A percentile compares a stretch with the other conserved stretches of the same genome.
These are phyloP conservation scores for Apis laboriosa DNA, from an alignment of 1,140 invertebrate species.

Conservation along the genomic window DNA sequence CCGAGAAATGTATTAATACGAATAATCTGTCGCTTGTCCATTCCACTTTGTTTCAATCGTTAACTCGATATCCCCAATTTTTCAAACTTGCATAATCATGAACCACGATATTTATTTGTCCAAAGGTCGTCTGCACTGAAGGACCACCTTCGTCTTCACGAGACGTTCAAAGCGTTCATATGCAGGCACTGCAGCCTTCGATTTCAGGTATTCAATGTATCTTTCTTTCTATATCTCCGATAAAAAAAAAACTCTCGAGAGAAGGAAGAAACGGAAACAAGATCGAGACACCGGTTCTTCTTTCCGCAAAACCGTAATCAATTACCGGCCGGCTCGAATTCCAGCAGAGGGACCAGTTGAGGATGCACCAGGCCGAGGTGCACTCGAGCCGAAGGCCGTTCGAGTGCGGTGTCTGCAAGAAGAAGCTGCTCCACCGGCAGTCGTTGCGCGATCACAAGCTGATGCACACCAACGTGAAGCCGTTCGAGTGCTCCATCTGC, in stretches of 20 bases:
- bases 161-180: constrained; percentile 35
- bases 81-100: too few relatives aligned
- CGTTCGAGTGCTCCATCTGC: constrained; percentile 55
- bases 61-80: too few relatives aligned
- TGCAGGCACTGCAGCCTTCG: constrained; percentile 49
- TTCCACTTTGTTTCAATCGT: too few relatives aligned
- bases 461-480: constrained; percentile 56
- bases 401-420: constrained; percentile 49
- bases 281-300: constrained; percentile 1
- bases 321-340: constrained; percentile 7
- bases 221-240: neutral
- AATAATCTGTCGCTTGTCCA: too few relatives aligned
- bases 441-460: constrained; percentile 47
- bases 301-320: constrained; percentile 1
- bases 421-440: constrained; percentile 45
- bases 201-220: constrained; percentile 45
- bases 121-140: constrained; percentile 48
- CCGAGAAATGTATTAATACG: too few relatives aligned
- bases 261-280: neutral
- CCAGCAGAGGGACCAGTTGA: constrained; percentile 26
- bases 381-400: constrained; percentile 33
- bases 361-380: constrained; percentile 11
- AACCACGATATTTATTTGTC: neutral
- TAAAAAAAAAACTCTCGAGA: neutral
- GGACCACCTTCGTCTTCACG: constrained; percentile 45